These are phyloP conservation scores for Stegophylla sp. DNA, from an alignment of 2,888 invertebrate genomes.

Conservation along the genomic window DNA sequence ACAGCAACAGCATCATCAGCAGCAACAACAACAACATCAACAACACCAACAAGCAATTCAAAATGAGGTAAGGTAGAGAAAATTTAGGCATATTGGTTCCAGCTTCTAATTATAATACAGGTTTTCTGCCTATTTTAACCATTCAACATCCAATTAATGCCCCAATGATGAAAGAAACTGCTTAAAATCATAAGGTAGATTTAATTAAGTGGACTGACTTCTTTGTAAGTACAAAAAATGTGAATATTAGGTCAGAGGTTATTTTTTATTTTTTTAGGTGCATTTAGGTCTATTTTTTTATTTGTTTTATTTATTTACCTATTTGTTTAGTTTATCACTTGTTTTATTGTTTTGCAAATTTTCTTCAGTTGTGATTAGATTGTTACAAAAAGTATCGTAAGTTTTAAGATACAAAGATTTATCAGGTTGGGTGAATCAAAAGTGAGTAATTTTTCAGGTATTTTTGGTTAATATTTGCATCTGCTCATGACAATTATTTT, in stretches of 20 bases:
- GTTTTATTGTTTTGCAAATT: constrained; percentile 39
- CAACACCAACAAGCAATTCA: constrained; percentile 58
- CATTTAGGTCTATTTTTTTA: constrained; percentile 42
- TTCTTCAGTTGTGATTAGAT: constrained; percentile 41
- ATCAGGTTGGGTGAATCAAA: constrained; percentile 44
- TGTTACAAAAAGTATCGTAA: constrained; percentile 37
- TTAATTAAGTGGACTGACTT: constrained; percentile 40
- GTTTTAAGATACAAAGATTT: constrained; percentile 44
- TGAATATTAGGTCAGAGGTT: constrained; percentile 48
- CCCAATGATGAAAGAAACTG: constrained; percentile 39
- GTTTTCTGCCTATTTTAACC: constrained; percentile 26
- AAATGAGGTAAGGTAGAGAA: constrained; percentile 55
- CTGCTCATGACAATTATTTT: constrained; percentile 46
- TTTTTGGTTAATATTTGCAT: constrained; percentile 54
- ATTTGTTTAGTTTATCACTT: constrained; percentile 47
- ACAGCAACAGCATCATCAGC: constrained; percentile 64
- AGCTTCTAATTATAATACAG: constrained; percentile 37
- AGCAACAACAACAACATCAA: constrained; percentile 63
- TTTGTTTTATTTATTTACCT: too few relatives aligned
- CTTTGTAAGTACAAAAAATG: constrained; percentile 53
- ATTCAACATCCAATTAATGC: constrained; percentile 34
- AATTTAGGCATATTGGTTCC: constrained; percentile 23
- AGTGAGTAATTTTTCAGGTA: constrained; percentile 55
- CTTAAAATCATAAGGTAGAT: constrained; percentile 51
- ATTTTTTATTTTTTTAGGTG: constrained; percentile 24